phyloP scores from a whole-genome alignment of 2,113 vertebrate genomes.

The Caretta caretta region DNA sequence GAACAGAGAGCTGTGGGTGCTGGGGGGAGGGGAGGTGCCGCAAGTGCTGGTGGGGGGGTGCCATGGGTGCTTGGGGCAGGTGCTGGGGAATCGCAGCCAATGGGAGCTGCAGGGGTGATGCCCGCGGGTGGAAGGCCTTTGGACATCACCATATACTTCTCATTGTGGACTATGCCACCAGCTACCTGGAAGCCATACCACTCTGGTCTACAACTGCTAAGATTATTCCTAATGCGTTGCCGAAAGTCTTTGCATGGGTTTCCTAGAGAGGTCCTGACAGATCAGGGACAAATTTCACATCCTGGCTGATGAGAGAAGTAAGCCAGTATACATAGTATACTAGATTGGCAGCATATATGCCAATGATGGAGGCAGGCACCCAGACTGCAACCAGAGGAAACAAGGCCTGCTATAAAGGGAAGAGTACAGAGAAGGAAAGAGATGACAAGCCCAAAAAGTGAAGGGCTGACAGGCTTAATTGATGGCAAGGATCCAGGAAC shows the following conservation, averaged over 20 bases:
- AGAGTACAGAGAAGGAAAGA: background rate
- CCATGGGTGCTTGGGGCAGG: too few species aligned
- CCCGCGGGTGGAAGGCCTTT: background rate
- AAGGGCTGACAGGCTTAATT: background rate
- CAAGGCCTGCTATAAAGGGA: too few species aligned
- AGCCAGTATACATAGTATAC: too few species aligned
- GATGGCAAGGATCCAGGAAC: background rate
- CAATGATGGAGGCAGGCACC: too few species aligned
- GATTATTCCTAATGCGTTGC: background rate
- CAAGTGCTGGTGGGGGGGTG: too few species aligned
- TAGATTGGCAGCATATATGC: too few species aligned
- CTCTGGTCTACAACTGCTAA: background rate
- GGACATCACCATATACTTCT: background rate
- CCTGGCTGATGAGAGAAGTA: background rate
- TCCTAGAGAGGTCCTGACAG: background rate
- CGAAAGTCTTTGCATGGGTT: background rate
- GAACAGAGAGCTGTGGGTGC: too few species aligned
- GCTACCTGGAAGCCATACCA: background rate
- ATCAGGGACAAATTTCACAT: background rate
- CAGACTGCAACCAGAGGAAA: too few species aligned
- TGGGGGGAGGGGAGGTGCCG: too few species aligned
- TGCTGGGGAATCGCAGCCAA: too few species aligned
- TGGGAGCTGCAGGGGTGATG: too few species aligned
- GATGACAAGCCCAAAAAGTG: background rate
- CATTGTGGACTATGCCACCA: background rate